Conservation (phyloP, 1,140 invertebrate genomes). For the Agraylea sexmaculata region DNA sequence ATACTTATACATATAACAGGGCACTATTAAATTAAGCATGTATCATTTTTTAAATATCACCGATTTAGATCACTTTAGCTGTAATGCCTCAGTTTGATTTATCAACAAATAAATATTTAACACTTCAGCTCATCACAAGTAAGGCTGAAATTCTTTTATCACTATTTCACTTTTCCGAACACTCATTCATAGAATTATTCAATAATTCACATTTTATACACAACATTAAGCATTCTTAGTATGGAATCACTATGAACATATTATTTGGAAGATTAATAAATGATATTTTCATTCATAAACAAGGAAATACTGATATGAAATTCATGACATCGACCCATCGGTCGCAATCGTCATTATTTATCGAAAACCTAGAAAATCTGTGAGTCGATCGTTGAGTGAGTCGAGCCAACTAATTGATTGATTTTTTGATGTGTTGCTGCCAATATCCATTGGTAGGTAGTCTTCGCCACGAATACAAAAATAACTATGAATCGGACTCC, state of each 20-base stretch:
- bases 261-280: not conserved
- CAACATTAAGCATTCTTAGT: not conserved
- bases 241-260: not conserved
- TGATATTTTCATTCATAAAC: not conserved
- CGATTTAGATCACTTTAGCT: constrained; percentile 13
- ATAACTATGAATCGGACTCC: constrained; percentile 65
- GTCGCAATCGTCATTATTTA: no score
- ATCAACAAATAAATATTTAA: constrained; percentile 1
- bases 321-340: no score
- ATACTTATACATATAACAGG: not conserved
- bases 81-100: not conserved
- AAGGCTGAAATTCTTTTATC: not conserved
- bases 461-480: constrained; percentile 67
- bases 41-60: no score
- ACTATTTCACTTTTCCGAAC: not conserved
- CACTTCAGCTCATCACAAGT: not conserved
- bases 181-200: not conserved
- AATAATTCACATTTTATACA: not conserved
- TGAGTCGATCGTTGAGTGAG: constrained; percentile 19
- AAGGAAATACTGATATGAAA: no score
- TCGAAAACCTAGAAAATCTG: constrained; percentile 21
- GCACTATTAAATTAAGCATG: not conserved
- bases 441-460: constrained; percentile 50
- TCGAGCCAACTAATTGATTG: constrained; percentile 14
- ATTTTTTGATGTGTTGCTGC: constrained; percentile 11